A percentile compares a stretch with the other conserved stretches of the same genome.
These are phyloP conservation scores for Gallinago nigripennis DNA, from an alignment of 2,797 vertebrate species.

Conservation along the genomic window DNA sequence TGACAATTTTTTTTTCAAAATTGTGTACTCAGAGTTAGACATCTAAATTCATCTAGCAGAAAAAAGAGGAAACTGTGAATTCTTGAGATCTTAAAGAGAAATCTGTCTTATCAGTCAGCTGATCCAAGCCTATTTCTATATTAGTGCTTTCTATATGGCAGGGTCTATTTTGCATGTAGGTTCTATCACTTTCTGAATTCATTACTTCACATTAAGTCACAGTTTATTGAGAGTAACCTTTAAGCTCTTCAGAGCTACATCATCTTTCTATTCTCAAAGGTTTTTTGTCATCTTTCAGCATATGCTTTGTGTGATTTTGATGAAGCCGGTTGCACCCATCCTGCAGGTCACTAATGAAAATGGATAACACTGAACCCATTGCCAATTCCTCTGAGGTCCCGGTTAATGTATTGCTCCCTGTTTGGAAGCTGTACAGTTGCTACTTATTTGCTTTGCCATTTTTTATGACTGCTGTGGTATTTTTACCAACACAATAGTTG, in stretches of 20 bases:
- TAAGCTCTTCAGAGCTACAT: background rate
- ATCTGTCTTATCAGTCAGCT: background rate
- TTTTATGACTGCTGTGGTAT: background rate
- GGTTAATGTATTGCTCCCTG: background rate
- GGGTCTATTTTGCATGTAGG: background rate
- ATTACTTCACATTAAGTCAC: background rate
- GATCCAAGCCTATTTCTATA: background rate
- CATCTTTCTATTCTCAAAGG: background rate
- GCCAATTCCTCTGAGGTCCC: background rate
- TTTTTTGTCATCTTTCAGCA: background rate
- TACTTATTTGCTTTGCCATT: background rate
- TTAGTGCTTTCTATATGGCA: background rate
- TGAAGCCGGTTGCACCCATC: background rate
- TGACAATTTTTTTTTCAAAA: background rate
- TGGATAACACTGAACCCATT: background rate
- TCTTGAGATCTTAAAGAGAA: background rate
- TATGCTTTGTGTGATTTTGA: background rate
- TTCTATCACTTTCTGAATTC: background rate
- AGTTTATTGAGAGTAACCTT: background rate
- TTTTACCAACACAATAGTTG: background rate
- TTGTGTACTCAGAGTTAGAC: background rate
- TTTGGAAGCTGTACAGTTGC: background rate
- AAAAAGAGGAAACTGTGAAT: background rate
- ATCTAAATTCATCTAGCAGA: background rate
- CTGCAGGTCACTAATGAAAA: background rate